Conservation (phyloP, 2,888 invertebrate species). For the Athetis lepigone region DNA sequence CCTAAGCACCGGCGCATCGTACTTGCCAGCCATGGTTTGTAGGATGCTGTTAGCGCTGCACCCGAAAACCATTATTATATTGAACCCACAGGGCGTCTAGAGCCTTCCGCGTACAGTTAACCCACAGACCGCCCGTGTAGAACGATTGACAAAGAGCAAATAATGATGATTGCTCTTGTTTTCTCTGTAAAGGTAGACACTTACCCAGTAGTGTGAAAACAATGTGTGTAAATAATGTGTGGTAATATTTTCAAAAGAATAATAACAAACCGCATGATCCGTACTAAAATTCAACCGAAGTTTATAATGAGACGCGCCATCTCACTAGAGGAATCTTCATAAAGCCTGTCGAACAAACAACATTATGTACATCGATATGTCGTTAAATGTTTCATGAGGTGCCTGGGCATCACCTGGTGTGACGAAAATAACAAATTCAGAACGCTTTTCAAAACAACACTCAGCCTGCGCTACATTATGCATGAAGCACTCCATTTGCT, state of each 20-base stretch:
- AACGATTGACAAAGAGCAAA: too few species aligned
- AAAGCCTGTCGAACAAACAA: conserved; percentile 35
- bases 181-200: background rate
- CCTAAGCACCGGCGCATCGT: too few species aligned
- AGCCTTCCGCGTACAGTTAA: too few species aligned
- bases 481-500: conserved; percentile 91
- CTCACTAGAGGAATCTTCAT: conserved; percentile 31
- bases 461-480: conserved; percentile 89
- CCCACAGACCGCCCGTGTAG: too few species aligned
- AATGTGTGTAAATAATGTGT: background rate
- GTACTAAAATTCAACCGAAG: background rate
- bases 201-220: too few species aligned
- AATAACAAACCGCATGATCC: background rate
- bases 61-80: too few species aligned
- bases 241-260: background rate
- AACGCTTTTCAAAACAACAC: conserved; percentile 90
- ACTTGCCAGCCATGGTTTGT: too few species aligned
- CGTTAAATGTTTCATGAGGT: conserved; percentile 88
- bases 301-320: conserved; percentile 11
- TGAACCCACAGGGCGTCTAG: too few species aligned
- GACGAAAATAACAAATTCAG: conserved; percentile 90
- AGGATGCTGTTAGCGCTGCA: too few species aligned
- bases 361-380: conserved; percentile 78
- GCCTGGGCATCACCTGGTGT: conserved; percentile 87
- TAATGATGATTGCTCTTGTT: background rate